Evolutionary conservation across 2,888 invertebrate species (phyloP), one percentile per base, ranked within the genome.

Genomic region (Ashinkailepas kermadecensis): DNA sequence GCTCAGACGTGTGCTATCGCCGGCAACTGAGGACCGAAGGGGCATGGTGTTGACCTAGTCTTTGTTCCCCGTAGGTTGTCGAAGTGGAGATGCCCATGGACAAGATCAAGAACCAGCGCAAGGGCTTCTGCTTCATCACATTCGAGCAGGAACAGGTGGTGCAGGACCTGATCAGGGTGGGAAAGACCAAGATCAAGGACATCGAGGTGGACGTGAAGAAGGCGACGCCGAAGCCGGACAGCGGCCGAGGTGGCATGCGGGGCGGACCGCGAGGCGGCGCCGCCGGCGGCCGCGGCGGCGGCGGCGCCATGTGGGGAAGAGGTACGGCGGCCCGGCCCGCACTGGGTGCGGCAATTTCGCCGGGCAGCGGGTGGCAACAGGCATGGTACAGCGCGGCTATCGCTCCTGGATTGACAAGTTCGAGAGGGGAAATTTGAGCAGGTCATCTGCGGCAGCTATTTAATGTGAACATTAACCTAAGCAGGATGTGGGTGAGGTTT

Each of bases 81-180:
- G 96, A 97, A 86, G 93, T 97, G 82, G 98, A 98, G 89, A 94
- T 97, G 93, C 98, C 98, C 83, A 97, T 95, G 86, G 98, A 98
- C 88, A 97, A 97, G 89, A 93, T 94, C 88, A 97, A 97, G 91
- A 96, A 96, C 88, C 96, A 96, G 88, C 92, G 97, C 86, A 95
- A 97, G 90, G 96, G 95, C 83, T 98, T 98, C 91, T 97, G 97
- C 88, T 98, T 98, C 88, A 96, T 98, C 87, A 97, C 97, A 85
- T 98, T 97, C 87, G 97, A 98, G 87, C 95, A 95, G 59, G 97
- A 97, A 88, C 94, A 95, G 88, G 94, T 96, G 81, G 96, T 96
- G 59, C 95, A 95, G 86, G 95, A 96, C 88, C 90, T 96, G 81
- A 89, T 96, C 83, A 96, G 95, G 88, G 94, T 94, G 81, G 94